Evolutionary conservation across 2,797 vertebrate genomes (phyloP).

Genomic region (Graptemys geographica): DNA sequence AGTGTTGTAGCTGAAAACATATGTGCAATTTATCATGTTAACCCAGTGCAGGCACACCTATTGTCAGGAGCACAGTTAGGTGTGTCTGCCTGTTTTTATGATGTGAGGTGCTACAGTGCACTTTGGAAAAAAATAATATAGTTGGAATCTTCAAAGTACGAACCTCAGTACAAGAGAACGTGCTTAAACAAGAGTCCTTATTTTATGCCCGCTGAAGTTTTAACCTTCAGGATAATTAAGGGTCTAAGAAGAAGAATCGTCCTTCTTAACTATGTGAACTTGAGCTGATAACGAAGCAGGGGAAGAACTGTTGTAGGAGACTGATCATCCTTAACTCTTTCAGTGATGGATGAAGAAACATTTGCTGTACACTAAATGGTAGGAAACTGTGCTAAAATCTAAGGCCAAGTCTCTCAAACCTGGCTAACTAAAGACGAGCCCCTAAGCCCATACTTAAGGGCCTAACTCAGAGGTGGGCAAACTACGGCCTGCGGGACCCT

Average conservation of each 20-base stretch:
- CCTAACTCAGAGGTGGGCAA: too few relatives aligned
- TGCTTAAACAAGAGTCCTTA: not conserved
- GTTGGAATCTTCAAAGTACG: not conserved
- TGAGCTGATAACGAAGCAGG: not conserved
- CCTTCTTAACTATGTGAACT: not conserved
- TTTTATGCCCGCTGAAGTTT: not conserved
- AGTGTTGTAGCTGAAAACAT: not conserved
- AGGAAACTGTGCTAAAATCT: not conserved
- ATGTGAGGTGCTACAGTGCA: slow-evolving; percentile 2
- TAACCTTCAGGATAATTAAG: not conserved
- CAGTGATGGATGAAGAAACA: not conserved
- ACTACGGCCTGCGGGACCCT: too few relatives aligned
- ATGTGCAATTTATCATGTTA: not conserved
- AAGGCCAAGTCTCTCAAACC: not conserved
- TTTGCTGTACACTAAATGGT: not conserved
- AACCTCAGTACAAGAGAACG: not conserved
- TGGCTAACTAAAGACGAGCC: not conserved
- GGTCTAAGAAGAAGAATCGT: not conserved
- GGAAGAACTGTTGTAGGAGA: not conserved
- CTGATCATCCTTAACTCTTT: not conserved
- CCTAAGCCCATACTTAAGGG: not conserved
- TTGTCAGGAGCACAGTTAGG: not conserved
- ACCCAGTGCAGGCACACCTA: not conserved
- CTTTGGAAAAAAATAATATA: not conserved
- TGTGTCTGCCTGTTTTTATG: not conserved